Base-by-base conservation (phyloP, 2,113 vertebrate species). In the Myrmecobius fasciatus region DNA sequence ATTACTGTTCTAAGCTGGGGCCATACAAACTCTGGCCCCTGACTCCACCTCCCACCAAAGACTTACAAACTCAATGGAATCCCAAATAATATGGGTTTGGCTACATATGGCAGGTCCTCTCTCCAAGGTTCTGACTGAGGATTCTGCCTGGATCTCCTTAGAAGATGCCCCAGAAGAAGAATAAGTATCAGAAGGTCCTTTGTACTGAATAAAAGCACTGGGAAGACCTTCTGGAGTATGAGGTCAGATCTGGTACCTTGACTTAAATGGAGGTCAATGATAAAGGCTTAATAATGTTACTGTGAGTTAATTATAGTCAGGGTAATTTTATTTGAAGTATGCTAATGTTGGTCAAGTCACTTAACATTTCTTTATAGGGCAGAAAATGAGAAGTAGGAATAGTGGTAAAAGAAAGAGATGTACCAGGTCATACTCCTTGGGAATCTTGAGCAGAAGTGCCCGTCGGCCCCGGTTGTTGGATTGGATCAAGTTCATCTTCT, bases 401-500 rank as follows among this genome's bases (percentile, higher is more conserved):
- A 49, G 14, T 12, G 10, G 47, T 28, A 28, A 48, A 90, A 89
- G 24, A 47, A n/a, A 49, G 25, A 48, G 48, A 46, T 52, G 95
- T 98, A 99, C 99, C 98, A 99, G 97, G 98, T 99, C 99, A 25
- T 98, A 98, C 89, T 99, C 99, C 96, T 99, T 99, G 31, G 98
- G 98, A 31, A 98, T 98, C 98, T 99, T 99, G 53, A 99, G 98
- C 93, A 99, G 96, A 89, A 99, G 97, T 25, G 97, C 94, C 26
- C 96, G 98, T 0, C 1, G 49, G 8, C 98, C 96, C 0, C 26
- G 92, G 95, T 99, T 98, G 91, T 91, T 98, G 95, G 98, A 98
- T 48, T 99, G 97, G 92, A 98, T 96, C 31, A 99, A 90, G 43
- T 97, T 28, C 0, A 98, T 95, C 47, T 97, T 52, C 89, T 98